These are phyloP conservation scores for Anolis carolinensis DNA, from an alignment of 2,113 vertebrate genomes.

Conservation along the genomic window DNA sequence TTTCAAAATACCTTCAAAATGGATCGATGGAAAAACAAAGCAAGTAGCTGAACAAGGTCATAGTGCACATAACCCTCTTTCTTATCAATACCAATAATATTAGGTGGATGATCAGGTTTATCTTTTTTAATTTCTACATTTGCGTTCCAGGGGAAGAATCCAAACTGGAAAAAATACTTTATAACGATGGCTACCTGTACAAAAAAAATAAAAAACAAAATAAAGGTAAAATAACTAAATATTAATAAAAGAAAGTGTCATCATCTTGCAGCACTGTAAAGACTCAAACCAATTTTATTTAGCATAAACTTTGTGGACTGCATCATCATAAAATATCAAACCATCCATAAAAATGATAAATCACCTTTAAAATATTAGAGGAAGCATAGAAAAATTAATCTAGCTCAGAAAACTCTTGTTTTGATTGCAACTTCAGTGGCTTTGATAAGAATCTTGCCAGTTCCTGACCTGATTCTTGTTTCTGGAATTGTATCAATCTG, in stretches of 20 bases:
- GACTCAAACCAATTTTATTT: neutral
- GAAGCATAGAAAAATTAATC: neutral
- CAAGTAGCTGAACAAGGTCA: constrained; percentile 92
- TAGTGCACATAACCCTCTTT: constrained; percentile 96
- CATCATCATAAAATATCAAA: neutral
- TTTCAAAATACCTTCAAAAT: constrained; percentile 89
- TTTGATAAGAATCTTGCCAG: too few relatives aligned
- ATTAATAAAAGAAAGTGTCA: neutral
- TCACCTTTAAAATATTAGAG: neutral
- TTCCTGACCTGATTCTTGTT: too few relatives aligned
- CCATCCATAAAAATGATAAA: neutral
- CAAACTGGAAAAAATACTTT: constrained; percentile 99
- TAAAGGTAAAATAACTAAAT: neutral
- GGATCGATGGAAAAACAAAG: constrained; percentile 96
- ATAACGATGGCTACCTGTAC: constrained; percentile 91
- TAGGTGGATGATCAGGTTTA: constrained; percentile 88
- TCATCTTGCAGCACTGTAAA: neutral
- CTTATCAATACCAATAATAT: constrained; percentile 98
- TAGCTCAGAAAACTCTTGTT: neutral
- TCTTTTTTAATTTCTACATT: constrained; percentile 69
- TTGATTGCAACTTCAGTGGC: too few relatives aligned
- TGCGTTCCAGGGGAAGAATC: constrained; percentile 94
- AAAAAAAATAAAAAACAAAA: constrained; percentile 10
- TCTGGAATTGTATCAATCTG: neutral
- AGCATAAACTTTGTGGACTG: neutral